Evolutionary conservation across 2,797 vertebrate species (phyloP), one percentile per base, ranked within the genome.

Genomic region (Naso thynnoides): DNA sequence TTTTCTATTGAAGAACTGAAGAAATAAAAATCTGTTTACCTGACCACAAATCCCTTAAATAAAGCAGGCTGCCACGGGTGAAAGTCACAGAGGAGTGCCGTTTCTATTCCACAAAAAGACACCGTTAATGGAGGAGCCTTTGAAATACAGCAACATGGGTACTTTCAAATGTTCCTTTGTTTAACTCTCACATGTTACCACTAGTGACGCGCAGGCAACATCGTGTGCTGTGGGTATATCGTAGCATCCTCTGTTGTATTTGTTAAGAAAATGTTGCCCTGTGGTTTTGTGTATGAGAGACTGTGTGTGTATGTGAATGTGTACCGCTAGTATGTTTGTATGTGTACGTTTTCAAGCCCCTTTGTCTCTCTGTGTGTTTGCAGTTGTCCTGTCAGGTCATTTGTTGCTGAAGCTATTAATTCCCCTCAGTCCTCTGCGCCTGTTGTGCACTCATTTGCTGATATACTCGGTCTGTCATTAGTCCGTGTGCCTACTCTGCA

Each of bases 301-400:
- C n/a, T n/a, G 10, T n/a, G 54, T 55, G 49, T 70, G 33, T 21
- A 19, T 56, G 61, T 75, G 50, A 41, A 55, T 53, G 54, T 54
- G 50, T 59, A 8, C 26, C 18, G 6, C 26, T 15, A 16, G 10
- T 27, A 18, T 21, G 8, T 61, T 33, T 80, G 41, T 42, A 54
- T 41, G 49, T 58, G 62, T 61, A 9, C 63, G 55, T 79, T 73
- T 83, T 55, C n/a, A 23, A 63, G 61, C 63, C 70, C 82, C 74
- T 81, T 82, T 80, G 78, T 88, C 65, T 82, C 62, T 85, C 79
- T 84, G 62, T 85, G 79, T 85, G 85, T 89, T 89, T 89, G 86
- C 79, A 81, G 75, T 92, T 88, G 86, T 90, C 85, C 87, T 88
- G 91, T 89, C 87, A 89, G 87, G 89, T 90, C 87, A 86, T 94